Evolutionary conservation across 2,797 vertebrate species (phyloP).

Genomic region (Pseudochirops corinnae): DNA sequence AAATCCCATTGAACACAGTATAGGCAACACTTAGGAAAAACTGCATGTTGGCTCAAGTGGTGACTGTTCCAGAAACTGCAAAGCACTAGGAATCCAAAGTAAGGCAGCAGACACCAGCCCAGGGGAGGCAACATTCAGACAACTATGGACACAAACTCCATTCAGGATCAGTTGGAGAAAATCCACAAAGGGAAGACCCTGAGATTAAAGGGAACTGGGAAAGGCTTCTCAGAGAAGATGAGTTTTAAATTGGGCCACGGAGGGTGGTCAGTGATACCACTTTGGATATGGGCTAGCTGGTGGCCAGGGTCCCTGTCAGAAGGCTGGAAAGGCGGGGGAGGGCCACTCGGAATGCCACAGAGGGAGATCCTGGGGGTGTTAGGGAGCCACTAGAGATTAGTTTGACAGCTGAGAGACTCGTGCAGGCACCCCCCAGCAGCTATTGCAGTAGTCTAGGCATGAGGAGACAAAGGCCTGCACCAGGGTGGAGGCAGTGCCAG

Average conservation of each 20-base stretch:
- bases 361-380: not conserved
- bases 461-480: not conserved
- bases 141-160: not conserved
- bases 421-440: not conserved
- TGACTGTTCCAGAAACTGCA: not conserved
- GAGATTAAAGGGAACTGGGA: not conserved
- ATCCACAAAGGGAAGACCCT: not conserved
- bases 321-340: not conserved
- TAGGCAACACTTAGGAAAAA: not conserved
- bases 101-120: not conserved
- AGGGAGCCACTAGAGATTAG: not conserved
- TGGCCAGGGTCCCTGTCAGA: not conserved
- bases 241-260: not conserved
- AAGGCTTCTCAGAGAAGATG: not conserved
- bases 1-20: not conserved
- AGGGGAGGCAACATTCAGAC: not conserved
- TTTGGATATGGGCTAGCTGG: not conserved
- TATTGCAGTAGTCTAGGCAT: not conserved
- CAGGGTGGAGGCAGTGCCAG: not conserved
- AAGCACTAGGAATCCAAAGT: not conserved
- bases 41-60: not conserved
- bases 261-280: not conserved
- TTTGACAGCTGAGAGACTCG: not conserved
- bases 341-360: not conserved
- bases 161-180: not conserved